Percentiles rank a stretch among this genome's conserved stretches.
phyloP scores from a whole-genome alignment of 2,888 invertebrate species.

The Autographa pulchrina region DNA sequence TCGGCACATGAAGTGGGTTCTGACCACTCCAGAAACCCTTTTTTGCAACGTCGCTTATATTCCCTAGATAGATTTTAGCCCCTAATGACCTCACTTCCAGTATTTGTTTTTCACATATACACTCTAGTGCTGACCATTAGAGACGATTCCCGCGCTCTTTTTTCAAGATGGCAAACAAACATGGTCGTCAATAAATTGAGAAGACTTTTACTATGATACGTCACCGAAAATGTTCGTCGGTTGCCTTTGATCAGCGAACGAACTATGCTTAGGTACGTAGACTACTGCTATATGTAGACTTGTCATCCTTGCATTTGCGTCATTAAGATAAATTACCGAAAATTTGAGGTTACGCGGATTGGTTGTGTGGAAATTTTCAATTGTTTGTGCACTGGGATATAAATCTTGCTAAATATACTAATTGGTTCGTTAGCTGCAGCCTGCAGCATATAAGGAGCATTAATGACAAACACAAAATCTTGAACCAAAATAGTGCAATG shows the following conservation, averaged over 20 bases:
- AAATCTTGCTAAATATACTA: no score
- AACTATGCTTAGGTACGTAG: not conserved
- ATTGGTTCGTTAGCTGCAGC: no score
- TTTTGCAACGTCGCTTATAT: no score
- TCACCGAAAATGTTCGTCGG: not conserved
- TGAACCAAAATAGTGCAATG: no score
- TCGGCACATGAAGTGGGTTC: no score
- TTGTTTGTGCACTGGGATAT: not conserved
- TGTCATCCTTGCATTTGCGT: constrained; percentile 4
- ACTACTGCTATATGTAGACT: not conserved
- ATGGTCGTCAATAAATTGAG: not conserved
- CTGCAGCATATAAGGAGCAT: no score
- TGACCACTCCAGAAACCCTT: no score
- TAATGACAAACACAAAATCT: no score
- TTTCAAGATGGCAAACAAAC: not conserved
- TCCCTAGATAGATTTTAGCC: no score
- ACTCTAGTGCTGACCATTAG: no score
- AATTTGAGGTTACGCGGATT: not conserved
- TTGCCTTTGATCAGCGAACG: not conserved
- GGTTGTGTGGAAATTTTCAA: not conserved
- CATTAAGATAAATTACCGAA: constrained; percentile 4
- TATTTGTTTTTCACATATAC: no score
- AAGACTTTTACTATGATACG: not conserved
- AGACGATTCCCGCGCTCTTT: not conserved
- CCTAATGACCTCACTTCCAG: no score